Percentiles rank a stretch among this genome's conserved stretches.
phyloP scores from a whole-genome alignment of 2,113 vertebrate species.

The Pithys albifrons region DNA sequence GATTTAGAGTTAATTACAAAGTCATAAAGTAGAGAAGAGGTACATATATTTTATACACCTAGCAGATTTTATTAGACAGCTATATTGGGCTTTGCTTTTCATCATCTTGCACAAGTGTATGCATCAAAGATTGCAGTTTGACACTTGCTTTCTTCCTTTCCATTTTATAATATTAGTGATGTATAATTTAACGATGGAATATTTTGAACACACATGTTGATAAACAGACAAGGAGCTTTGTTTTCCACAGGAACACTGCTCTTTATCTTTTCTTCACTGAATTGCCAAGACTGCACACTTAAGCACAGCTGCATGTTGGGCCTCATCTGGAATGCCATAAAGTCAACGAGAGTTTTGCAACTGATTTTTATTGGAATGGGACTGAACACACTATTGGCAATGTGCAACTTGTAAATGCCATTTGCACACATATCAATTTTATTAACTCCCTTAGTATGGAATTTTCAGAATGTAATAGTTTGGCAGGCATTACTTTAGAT shows the following conservation, averaged over 20 bases:
- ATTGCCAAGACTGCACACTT: conserved; percentile 28
- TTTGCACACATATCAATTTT: conserved; percentile 69
- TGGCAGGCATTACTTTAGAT: conserved; percentile 59
- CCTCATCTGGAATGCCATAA: neutral
- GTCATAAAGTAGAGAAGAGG: neutral
- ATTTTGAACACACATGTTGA: conserved; percentile 50
- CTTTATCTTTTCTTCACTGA: conserved; percentile 46
- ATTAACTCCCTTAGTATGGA: conserved; percentile 60
- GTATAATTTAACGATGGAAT: conserved; percentile 63
- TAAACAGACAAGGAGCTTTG: conserved; percentile 49
- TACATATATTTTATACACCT: neutral
- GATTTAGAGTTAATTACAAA: conserved; percentile 4
- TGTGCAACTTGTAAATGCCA: conserved; percentile 55
- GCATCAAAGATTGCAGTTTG: conserved; percentile 52
- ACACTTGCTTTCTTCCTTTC: neutral
- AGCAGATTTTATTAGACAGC: conserved; percentile 40
- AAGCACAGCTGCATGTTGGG: conserved; percentile 29
- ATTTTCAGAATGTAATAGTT: conserved; percentile 57
- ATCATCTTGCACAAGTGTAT: neutral
- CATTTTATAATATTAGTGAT: conserved; percentile 57
- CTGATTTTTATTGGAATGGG: conserved; percentile 48
- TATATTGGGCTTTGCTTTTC: conserved; percentile 32
- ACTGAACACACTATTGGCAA: neutral
- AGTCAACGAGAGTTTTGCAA: conserved; percentile 26
- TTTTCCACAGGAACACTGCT: conserved; percentile 24